Evolutionary conservation across 2,113 vertebrate genomes (phyloP).

Genomic region (Cardinalis cardinalis): DNA sequence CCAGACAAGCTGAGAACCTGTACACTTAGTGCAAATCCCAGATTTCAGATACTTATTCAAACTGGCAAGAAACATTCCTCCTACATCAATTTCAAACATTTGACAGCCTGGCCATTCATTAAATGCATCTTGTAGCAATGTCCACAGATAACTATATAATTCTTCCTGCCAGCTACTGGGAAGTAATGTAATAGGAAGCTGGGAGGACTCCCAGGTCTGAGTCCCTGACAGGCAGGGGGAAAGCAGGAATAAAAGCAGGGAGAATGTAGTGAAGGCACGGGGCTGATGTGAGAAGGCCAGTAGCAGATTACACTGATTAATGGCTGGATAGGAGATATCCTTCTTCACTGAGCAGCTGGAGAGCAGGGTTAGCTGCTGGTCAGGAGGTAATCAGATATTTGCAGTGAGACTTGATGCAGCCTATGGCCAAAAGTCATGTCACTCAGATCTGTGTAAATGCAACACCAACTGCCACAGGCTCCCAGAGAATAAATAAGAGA

Average conservation of each 20-base stretch:
- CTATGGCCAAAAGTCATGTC: not conserved
- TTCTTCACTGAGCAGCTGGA: not conserved
- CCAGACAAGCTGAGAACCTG: not conserved
- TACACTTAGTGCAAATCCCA: not conserved
- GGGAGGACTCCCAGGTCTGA: not conserved
- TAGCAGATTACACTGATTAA: not conserved
- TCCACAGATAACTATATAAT: not conserved
- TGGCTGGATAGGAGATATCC: not conserved
- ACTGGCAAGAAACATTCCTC: slow-evolving; percentile 14
- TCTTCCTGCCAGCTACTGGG: not conserved
- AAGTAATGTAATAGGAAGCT: not conserved
- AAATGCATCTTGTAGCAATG: not conserved
- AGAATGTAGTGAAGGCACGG: not conserved
- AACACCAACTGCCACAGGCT: not conserved
- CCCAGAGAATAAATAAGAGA: not conserved
- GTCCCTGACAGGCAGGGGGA: not conserved
- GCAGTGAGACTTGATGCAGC: not conserved
- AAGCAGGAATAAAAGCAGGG: not conserved
- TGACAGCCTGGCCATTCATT: slow-evolving; percentile 26
- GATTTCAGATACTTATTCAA: not conserved
- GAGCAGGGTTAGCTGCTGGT: not conserved
- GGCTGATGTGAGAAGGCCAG: not conserved
- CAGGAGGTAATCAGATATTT: not conserved
- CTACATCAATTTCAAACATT: not conserved
- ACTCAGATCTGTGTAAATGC: not conserved